Evolutionary conservation across 1,140 invertebrate genomes (phyloP).

Genomic region (Bombus waltoni): DNA sequence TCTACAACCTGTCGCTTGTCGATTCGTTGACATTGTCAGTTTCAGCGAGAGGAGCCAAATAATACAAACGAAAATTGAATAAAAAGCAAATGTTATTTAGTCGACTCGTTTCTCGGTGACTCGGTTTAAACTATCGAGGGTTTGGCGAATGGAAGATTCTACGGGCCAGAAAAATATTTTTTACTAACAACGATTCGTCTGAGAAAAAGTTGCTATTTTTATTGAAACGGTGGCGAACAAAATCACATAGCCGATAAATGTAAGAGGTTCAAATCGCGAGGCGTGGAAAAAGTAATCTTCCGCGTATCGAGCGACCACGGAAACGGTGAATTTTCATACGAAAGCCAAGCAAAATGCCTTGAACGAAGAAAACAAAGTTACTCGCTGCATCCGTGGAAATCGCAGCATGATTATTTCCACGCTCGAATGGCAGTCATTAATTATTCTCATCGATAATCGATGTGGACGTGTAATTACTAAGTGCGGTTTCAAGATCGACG

Average conservation of each 20-base stretch:
- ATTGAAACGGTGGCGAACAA: fast-evolving
- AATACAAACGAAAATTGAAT: too few relatives aligned
- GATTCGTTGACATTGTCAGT: too few relatives aligned
- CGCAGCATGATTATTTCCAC: conserved; percentile 24
- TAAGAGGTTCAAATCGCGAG: neutral
- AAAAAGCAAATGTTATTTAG: too few relatives aligned
- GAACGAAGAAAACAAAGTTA: neutral
- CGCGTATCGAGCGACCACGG: neutral
- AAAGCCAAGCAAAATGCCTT: neutral
- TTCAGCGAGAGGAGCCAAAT: too few relatives aligned
- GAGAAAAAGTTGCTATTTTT: neutral
- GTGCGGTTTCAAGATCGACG: conserved; percentile 5
- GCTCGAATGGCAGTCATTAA: conserved; percentile 41
- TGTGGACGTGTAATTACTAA: conserved; percentile 24
- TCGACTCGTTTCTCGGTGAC: too few relatives aligned
- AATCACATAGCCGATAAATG: neutral
- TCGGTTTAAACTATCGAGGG: too few relatives aligned
- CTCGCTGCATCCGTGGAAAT: conserved; percentile 4
- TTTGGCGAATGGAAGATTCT: neutral
- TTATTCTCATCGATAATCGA: conserved; percentile 41
- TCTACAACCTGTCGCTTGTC: too few relatives aligned
- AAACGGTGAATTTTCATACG: neutral
- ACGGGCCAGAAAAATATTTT: neutral
- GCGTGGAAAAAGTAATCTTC: too few relatives aligned
- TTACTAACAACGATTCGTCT: neutral